A percentile compares a stretch with the other conserved stretches of the same genome.
Evolutionary conservation across 2,113 vertebrate genomes (phyloP).

Genomic region (Chloebia gouldiae): DNA sequence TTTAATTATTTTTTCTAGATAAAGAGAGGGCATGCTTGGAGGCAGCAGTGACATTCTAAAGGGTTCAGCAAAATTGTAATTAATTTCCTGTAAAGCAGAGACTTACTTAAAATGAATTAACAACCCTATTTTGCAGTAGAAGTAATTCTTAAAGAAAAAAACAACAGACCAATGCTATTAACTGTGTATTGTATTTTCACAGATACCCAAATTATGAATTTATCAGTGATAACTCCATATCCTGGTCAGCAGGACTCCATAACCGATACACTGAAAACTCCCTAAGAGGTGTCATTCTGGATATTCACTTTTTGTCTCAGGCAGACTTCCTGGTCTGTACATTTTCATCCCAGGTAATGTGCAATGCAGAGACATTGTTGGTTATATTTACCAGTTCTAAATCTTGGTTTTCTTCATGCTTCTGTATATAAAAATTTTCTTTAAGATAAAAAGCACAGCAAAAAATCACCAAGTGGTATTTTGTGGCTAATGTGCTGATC

Average conservation of each 20-base stretch:
- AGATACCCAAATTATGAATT: conserved; percentile 97
- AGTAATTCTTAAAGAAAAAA: background rate
- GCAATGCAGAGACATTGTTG: background rate
- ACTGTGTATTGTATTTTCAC: conserved; percentile 19
- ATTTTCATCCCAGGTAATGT: conserved; percentile 93
- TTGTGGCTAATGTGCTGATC: background rate
- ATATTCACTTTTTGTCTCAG: conserved; percentile 97
- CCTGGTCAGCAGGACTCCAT: conserved; percentile 97
- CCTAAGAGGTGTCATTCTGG: conserved; percentile 93
- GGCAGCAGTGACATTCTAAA: background rate
- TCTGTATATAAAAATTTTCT: background rate
- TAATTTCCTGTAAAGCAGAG: background rate
- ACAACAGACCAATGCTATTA: background rate
- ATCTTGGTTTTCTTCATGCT: background rate
- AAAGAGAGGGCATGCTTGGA: background rate
- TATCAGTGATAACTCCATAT: conserved; percentile 98
- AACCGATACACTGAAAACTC: conserved; percentile 98
- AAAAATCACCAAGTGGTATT: background rate
- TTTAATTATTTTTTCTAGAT: background rate
- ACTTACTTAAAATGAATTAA: background rate
- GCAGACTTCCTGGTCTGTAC: conserved; percentile 98
- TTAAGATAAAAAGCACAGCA: background rate
- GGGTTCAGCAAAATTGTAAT: background rate
- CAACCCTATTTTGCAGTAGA: background rate
- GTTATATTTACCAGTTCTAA: background rate